Conservation (phyloP, 2,797 vertebrate genomes). For the Uromys caudimaculatus region DNA sequence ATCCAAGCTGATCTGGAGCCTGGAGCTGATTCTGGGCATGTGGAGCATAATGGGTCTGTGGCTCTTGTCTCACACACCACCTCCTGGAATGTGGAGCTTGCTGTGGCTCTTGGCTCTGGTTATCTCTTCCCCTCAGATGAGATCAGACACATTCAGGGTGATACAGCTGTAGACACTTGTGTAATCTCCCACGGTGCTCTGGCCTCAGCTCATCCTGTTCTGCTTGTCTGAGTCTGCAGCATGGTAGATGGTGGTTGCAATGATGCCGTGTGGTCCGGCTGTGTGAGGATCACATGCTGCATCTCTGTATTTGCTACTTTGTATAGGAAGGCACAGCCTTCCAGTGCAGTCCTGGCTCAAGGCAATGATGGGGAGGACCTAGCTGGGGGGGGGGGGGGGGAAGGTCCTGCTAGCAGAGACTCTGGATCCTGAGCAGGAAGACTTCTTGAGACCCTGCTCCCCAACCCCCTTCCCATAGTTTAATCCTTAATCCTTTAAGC, state of each 20-base stretch:
- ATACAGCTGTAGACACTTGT: neutral
- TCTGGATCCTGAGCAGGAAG: neutral
- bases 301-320: neutral
- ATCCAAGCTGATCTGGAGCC: neutral
- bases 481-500: neutral
- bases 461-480: neutral
- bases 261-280: rapidly evolving
- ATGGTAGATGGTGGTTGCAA: rapidly evolving
- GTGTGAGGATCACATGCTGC: rapidly evolving
- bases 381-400: neutral
- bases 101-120: neutral
- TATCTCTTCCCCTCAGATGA: neutral
- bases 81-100: neutral
- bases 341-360: neutral
- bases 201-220: no score
- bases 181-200: neutral
- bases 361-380: neutral
- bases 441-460: neutral
- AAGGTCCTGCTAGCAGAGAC: neutral
- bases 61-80: no score
- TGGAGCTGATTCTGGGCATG: neutral
- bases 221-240: neutral
- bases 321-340: rapidly evolving
- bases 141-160: neutral
- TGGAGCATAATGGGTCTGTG: neutral